These are phyloP conservation scores for Simalia tracyae DNA, from an alignment of 2,797 vertebrate species.

Conservation along the genomic window DNA sequence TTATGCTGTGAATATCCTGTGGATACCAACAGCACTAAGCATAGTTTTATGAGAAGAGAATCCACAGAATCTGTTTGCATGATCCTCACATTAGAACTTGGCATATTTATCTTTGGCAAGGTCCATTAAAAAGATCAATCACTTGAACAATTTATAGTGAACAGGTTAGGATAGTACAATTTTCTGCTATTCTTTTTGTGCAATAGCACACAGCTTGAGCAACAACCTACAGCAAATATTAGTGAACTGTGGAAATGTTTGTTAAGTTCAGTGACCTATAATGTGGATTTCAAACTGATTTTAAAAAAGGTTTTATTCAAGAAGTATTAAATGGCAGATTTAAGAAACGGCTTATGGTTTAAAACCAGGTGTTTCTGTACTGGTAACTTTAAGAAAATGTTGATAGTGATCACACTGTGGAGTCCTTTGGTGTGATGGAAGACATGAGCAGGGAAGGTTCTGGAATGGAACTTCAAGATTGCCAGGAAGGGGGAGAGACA, in stretches of 20 bases:
- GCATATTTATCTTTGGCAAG: not conserved
- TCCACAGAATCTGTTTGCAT: not conserved
- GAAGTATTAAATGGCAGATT: not conserved
- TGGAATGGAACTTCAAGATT: no score
- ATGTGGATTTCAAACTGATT: not conserved
- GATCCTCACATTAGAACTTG: not conserved
- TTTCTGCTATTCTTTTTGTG: not conserved
- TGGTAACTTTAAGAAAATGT: not conserved
- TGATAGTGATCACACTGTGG: not conserved
- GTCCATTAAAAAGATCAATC: not conserved
- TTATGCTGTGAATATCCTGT: not conserved
- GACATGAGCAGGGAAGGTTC: no score
- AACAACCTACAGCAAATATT: not conserved
- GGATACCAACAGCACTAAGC: not conserved
- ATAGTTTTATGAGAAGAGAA: not conserved
- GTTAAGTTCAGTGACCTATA: not conserved
- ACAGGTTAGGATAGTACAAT: not conserved
- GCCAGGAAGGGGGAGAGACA: no score
- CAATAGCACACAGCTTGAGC: not conserved
- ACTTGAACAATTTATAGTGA: not conserved
- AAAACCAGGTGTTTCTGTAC: not conserved
- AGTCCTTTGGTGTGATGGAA: no score
- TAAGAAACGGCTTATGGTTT: not conserved
- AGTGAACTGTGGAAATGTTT: not conserved
- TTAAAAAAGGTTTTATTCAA: not conserved